phyloP scores from a whole-genome alignment of 2,888 invertebrate genomes.

The Acrobasis consociella region DNA sequence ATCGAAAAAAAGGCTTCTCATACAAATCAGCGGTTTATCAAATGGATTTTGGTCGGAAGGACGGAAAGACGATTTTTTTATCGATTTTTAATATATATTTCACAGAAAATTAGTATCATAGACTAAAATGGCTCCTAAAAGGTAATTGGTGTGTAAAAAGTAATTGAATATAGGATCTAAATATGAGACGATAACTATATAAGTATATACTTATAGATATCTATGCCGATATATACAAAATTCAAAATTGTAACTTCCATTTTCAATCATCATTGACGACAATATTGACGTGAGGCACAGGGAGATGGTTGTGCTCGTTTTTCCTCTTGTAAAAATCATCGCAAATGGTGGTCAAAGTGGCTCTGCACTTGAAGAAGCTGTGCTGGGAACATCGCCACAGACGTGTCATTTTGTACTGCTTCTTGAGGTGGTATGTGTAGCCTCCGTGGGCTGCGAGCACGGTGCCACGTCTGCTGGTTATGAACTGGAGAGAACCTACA shows the following conservation, averaged over 20 bases:
- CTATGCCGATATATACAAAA: too few relatives aligned
- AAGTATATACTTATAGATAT: too few relatives aligned
- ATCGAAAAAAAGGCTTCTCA: too few relatives aligned
- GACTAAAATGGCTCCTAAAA: too few relatives aligned
- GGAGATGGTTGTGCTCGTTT: slow-evolving; percentile 38
- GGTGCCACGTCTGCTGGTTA: not conserved
- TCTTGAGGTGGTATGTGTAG: slow-evolving; percentile 2
- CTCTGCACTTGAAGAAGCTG: slow-evolving; percentile 24
- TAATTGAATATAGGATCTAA: too few relatives aligned
- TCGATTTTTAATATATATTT: too few relatives aligned
- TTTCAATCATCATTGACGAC: not conserved
- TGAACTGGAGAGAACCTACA: not conserved
- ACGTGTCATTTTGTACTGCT: not conserved
- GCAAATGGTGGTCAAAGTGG: slow-evolving; percentile 21
- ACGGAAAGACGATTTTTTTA: too few relatives aligned
- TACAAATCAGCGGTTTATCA: too few relatives aligned
- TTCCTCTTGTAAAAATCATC: slow-evolving; percentile 22
- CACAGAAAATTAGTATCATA: too few relatives aligned
- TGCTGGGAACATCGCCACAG: slow-evolving; percentile 27
- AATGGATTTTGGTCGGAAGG: too few relatives aligned
- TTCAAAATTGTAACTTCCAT: not conserved
- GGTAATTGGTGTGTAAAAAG: too few relatives aligned
- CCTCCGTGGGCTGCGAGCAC: not conserved
- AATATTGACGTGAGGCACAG: not conserved
- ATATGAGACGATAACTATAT: too few relatives aligned